A percentile compares a stretch with the other conserved stretches of the same genome.
Conservation (phyloP, 2,113 vertebrate species). For the Callipepla californica region DNA sequence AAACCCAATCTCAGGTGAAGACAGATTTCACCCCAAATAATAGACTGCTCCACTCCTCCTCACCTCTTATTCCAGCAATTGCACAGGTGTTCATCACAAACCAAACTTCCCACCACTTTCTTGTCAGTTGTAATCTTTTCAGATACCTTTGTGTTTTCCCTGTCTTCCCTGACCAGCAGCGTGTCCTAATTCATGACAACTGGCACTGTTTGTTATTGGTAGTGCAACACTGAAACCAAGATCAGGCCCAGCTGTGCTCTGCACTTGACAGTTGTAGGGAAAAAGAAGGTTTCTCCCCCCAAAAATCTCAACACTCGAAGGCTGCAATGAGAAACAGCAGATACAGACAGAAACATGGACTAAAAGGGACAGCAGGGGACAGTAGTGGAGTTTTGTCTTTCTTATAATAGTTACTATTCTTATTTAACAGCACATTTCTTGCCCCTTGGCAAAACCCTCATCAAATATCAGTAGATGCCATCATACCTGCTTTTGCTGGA, state of each 20-base stretch:
- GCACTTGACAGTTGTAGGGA: neutral
- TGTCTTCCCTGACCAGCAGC: neutral
- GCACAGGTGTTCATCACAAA: neutral
- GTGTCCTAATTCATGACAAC: neutral
- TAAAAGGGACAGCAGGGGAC: neutral
- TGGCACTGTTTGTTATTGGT: neutral
- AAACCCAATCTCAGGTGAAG: neutral
- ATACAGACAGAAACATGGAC: neutral
- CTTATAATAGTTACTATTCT: neutral
- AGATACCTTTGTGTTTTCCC: neutral
- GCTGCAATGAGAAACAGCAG: neutral
- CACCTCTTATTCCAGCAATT: neutral
- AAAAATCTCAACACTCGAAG: neutral
- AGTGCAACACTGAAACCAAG: neutral
- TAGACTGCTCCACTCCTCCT: neutral
- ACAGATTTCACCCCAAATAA: neutral
- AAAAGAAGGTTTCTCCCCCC: neutral
- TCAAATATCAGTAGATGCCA: conserved; percentile 26
- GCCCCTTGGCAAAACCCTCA: neutral
- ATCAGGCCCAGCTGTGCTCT: neutral
- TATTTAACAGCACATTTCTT: neutral
- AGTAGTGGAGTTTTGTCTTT: neutral
- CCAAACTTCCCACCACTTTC: fast-evolving
- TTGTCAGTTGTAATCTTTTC: neutral
- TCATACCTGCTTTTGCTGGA: neutral